Evolutionary conservation across 2,113 vertebrate genomes (phyloP).

Genomic region (Lasiurus borealis): DNA sequence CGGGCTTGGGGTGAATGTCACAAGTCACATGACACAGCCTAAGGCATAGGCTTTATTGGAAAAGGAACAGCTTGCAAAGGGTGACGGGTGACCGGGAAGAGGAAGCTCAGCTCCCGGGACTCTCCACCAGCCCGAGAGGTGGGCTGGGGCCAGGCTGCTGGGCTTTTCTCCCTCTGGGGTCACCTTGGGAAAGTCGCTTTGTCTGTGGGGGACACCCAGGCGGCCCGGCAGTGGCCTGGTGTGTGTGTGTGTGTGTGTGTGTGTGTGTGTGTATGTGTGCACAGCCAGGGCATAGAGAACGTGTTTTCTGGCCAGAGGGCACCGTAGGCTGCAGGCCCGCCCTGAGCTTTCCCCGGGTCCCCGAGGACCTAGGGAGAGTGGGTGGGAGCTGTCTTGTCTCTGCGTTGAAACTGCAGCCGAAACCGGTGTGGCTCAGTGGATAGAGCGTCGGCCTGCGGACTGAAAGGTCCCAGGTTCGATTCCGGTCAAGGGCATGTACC

Average conservation of each 20-base stretch:
- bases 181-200: neutral
- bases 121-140: neutral
- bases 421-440: too few relatives aligned
- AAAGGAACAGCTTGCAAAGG: neutral
- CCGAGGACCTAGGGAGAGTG: neutral
- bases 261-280: too few relatives aligned
- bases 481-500: too few relatives aligned
- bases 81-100: neutral
- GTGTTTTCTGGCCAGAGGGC: neutral
- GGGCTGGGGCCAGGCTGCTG: neutral
- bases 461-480: too few relatives aligned
- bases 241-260: too few relatives aligned
- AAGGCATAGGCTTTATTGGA: neutral
- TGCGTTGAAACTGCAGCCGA: neutral
- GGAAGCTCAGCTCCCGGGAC: neutral
- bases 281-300: neutral
- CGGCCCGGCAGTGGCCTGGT: neutral
- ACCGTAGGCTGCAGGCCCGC: neutral
- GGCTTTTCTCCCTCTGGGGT: neutral
- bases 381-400: neutral
- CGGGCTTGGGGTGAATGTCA: neutral
- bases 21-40: too few relatives aligned
- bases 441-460: too few relatives aligned
- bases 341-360: neutral
- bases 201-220: neutral